Base-by-base conservation (phyloP, 2,797 vertebrate genomes). In the Mastacembelus armatus region DNA sequence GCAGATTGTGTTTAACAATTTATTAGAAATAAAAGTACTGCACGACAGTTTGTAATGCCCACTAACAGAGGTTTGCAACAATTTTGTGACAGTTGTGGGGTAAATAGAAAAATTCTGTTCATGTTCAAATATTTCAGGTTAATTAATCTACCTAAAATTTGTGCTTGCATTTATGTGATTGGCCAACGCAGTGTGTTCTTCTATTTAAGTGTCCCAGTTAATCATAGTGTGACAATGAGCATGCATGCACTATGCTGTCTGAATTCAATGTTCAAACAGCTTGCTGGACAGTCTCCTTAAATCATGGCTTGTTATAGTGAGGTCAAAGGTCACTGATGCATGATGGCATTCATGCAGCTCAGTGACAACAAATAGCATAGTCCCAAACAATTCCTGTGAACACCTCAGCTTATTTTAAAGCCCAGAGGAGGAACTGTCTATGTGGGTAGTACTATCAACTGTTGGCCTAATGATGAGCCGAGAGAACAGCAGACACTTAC, bases 241-340 rank as follows among this genome's bases (percentile, higher is more conserved):
- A 30, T 4, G 4, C 8, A 32, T 32, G 4, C 15, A 30, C 16
- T 52, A 14, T n/a, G n/a, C n/a, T n/a, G n/a, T n/a, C n/a, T n/a
- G n/a, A n/a, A n/a, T n/a, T n/a, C n/a, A n/a, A n/a, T n/a, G n/a
- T n/a, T n/a, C n/a, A n/a, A n/a, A n/a, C n/a, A n/a, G n/a, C n/a
- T n/a, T n/a, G n/a, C n/a, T n/a, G n/a, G n/a, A n/a, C n/a, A n/a
- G n/a, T 51, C 26, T 30, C 16, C 60, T 74, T 39, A 77, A 30
- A 65, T 59, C 43, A 57, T 26, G 29, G 19, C 49, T 47, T 24
- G 26, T 22, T 52, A 55, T 16, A n/a, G 40, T 44, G 15, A 64
- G 86, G 81, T 88, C 86, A 90, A 85, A 90, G 90, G 86, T 91
- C 86, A 88, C 38, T 2, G 21, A 66, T 27, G 44, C 22, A 62